Percentiles rank a stretch among this genome's conserved stretches.
phyloP scores from a whole-genome alignment of 2,888 invertebrate genomes.

The Microplitis deprimator region DNA sequence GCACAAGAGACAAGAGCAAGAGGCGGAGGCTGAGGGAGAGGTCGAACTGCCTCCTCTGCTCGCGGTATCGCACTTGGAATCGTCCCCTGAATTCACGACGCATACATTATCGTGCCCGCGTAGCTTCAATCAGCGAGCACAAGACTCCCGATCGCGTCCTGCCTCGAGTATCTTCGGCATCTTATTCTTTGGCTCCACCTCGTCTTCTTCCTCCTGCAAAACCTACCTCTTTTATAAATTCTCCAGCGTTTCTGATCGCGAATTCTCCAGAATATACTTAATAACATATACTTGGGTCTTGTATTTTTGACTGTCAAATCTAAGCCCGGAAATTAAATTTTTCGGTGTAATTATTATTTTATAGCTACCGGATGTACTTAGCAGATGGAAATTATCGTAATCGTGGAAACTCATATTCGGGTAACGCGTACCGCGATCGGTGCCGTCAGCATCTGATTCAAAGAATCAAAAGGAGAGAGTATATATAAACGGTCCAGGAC shows the following conservation, averaged over 20 bases:
- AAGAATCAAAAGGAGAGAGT: slow-evolving; percentile 19
- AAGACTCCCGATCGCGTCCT: slow-evolving; percentile 43
- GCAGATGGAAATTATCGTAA: not conserved
- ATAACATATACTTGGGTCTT: not conserved
- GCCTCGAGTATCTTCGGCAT: slow-evolving; percentile 47
- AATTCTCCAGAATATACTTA: slow-evolving; percentile 18
- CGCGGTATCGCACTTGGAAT: slow-evolving; percentile 68
- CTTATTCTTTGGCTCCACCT: slow-evolving; percentile 20
- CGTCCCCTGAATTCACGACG: slow-evolving; percentile 64
- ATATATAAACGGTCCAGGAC: slow-evolving; percentile 46
- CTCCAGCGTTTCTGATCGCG: not conserved
- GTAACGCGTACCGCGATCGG: not conserved
- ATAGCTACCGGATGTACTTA: no score
- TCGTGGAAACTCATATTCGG: slow-evolving; percentile 25
- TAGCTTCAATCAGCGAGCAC: slow-evolving; percentile 52
- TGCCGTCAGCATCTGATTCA: slow-evolving; percentile 1
- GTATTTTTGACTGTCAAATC: no score
- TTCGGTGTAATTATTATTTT: no score
- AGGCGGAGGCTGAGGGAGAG: slow-evolving; percentile 29
- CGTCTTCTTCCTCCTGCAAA: slow-evolving; percentile 6
- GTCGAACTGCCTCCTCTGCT: slow-evolving; percentile 31
- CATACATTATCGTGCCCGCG: slow-evolving; percentile 63
- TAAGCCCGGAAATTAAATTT: no score
- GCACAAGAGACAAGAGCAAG: slow-evolving; percentile 36
- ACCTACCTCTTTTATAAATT: not conserved